Conservation (phyloP, 2,797 vertebrate species). For the Poeciliopsis infans region DNA sequence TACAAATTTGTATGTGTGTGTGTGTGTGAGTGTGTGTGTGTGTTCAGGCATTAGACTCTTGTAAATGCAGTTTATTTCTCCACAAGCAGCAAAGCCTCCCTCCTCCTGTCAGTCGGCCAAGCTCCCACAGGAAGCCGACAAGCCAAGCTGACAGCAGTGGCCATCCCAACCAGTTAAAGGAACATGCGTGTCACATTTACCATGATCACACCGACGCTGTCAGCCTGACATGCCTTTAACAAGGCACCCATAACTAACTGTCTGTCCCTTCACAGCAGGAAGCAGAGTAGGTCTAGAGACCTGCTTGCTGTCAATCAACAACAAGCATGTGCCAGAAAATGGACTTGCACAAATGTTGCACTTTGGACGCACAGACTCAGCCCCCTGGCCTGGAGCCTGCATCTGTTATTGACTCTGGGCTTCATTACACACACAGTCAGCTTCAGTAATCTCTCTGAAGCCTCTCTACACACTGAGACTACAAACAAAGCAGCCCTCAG, state of each 20-base stretch:
- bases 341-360: constrained; percentile 36
- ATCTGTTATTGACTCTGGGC: constrained; percentile 76
- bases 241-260: constrained; percentile 70
- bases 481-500: constrained; percentile 74
- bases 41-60: constrained; percentile 51
- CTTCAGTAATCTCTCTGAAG: constrained; percentile 79
- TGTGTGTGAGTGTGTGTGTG: neutral
- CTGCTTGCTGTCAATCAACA: constrained; percentile 65
- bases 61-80: constrained; percentile 71
- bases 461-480: constrained; percentile 66
- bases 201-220: constrained; percentile 71
- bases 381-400: constrained; percentile 75
- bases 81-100: constrained; percentile 56
- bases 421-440: constrained; percentile 80
- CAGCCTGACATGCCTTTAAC: constrained; percentile 73
- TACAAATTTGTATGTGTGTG: constrained; percentile 19
- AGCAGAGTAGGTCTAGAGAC: constrained; percentile 43
- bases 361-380: constrained; percentile 62
- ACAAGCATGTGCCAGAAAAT: constrained; percentile 24
- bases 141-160: constrained; percentile 66
- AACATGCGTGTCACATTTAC: constrained; percentile 75
- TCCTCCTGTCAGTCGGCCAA: constrained; percentile 72
- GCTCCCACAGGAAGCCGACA: constrained; percentile 72
- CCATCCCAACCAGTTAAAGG: constrained; percentile 73
- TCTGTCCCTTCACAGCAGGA: constrained; percentile 44